Conservation (phyloP, 2,888 invertebrate genomes). For the Epistrophe grossulariae region DNA sequence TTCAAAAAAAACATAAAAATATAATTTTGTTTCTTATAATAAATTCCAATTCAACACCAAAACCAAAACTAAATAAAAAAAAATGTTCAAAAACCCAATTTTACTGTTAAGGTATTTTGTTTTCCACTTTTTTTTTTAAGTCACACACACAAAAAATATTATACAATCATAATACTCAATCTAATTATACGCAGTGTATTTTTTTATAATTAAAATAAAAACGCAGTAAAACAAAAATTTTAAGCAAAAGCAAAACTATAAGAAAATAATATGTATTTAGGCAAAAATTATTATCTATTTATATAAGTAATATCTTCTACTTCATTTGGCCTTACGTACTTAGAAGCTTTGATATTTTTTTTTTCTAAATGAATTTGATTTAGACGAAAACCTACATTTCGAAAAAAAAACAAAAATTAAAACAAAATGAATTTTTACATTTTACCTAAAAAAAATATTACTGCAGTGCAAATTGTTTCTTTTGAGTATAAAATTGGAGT, state of each 20-base stretch:
- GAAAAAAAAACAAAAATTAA: slow-evolving; percentile 41
- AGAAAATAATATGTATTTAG: not conserved
- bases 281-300: not conserved
- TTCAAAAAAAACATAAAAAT: slow-evolving; percentile 9
- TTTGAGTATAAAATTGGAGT: slow-evolving; percentile 39
- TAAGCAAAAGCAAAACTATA: slow-evolving; percentile 21
- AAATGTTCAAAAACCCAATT: slow-evolving; percentile 57
- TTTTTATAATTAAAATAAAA: slow-evolving; percentile 10
- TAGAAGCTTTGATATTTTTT: slow-evolving; percentile 49
- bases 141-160: slow-evolving; percentile 64
- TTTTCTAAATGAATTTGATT: slow-evolving; percentile 11
- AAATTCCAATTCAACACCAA: slow-evolving; percentile 51
- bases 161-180: slow-evolving; percentile 49
- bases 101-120: not conserved
- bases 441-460: slow-evolving; percentile 57
- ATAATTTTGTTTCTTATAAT: not conserved
- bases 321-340: slow-evolving; percentile 59
- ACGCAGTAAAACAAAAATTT: slow-evolving; percentile 45
- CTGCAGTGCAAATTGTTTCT: slow-evolving; percentile 74
- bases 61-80: slow-evolving; percentile 52
- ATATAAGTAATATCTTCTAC: slow-evolving; percentile 10
- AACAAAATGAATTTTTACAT: slow-evolving; percentile 41
- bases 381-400: slow-evolving; percentile 15
- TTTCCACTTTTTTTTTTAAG: slow-evolving; percentile 18
- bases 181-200: slow-evolving; percentile 55